These are phyloP conservation scores for Ormyrus nitidulus DNA, from an alignment of 2,888 invertebrate genomes.

Conservation along the genomic window DNA sequence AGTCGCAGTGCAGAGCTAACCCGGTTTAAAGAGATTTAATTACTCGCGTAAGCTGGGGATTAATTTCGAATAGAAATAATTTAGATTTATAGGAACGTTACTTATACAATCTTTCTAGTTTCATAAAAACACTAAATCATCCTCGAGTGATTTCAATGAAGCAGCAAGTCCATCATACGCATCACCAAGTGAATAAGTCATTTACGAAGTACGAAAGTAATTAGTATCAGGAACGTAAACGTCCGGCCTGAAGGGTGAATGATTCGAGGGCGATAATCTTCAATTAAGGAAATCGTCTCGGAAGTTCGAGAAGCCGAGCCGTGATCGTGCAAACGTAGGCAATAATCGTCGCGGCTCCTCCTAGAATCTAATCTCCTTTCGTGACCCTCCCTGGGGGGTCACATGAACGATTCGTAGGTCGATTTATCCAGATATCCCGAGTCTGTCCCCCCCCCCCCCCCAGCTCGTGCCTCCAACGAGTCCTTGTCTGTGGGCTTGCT, in stretches of 20 bases:
- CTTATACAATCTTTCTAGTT: too few relatives aligned
- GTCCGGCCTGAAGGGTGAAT: neutral
- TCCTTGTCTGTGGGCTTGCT: too few relatives aligned
- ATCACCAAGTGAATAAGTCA: neutral
- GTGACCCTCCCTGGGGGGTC: neutral
- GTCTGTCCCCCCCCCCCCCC: neutral
- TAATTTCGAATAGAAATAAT: too few relatives aligned
- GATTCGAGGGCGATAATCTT: slow-evolving; percentile 6
- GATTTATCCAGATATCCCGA: slow-evolving; percentile 7
- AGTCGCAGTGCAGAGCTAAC: too few relatives aligned
- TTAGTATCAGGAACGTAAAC: neutral
- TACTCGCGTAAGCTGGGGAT: too few relatives aligned
- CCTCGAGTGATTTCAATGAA: too few relatives aligned
- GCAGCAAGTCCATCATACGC: too few relatives aligned
- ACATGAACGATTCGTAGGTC: neutral
- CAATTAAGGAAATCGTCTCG: slow-evolving; percentile 19
- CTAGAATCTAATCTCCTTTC: slow-evolving; percentile 8
- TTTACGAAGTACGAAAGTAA: slow-evolving; percentile 1
- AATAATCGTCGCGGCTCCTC: neutral
- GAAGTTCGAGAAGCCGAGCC: neutral
- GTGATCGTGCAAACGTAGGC: neutral
- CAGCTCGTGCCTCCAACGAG: too few relatives aligned
- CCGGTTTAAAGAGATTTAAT: too few relatives aligned
- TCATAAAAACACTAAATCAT: too few relatives aligned
- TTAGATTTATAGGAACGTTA: too few relatives aligned